Base-by-base conservation (phyloP, 2,888 invertebrate genomes). In the Linyphia triangularis region DNA sequence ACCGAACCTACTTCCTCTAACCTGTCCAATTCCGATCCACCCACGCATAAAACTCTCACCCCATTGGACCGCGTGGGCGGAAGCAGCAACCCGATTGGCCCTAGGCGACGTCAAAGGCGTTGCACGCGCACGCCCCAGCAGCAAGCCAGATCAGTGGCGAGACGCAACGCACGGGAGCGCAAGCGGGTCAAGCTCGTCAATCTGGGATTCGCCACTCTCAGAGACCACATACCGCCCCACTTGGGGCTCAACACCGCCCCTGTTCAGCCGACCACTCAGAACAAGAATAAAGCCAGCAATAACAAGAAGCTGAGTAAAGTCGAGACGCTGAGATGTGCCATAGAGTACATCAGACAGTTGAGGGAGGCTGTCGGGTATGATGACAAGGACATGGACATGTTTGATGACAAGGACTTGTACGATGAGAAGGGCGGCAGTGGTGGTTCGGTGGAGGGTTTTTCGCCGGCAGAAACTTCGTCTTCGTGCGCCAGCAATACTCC, bases 121-220 rank as follows among this genome's bases (percentile, higher is more conserved):
- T 82, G 88, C 24, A 26, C 77, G 16, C 77, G 88, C 19, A 77
- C 82, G 82, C 82, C 82, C 82, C 82, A 82, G 82, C 88, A 83
- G 75, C 88, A 88, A 61, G 84, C 85, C n/a, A 90, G 97, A 96
- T 91, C 95, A 96, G 97, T 97, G 33, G 97, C 96, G 0, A 94
- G 98, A 81, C 94, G 98, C 91, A 98, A 98, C 93, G 98, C 98
- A 28, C 95, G 98, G 59, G 98, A 98, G 93, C 94, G 98, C 91
- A 98, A 98, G 92, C 95, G 98, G 91, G 98, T 98, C 91, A 97
- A 97, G 93, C 97, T 97, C 94, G 91, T 92, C 67, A 92, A 92
- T 78, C 65, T 90, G 59, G 97, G 97, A 90, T 98, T 97, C 92
- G 96, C 97, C 16, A 96, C 96, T 65, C 94, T 98, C 26, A 94